Percentiles rank a stretch among this genome's conserved stretches.
phyloP scores from a whole-genome alignment of 2,113 vertebrate genomes.

The Pelmatolapia mariae region DNA sequence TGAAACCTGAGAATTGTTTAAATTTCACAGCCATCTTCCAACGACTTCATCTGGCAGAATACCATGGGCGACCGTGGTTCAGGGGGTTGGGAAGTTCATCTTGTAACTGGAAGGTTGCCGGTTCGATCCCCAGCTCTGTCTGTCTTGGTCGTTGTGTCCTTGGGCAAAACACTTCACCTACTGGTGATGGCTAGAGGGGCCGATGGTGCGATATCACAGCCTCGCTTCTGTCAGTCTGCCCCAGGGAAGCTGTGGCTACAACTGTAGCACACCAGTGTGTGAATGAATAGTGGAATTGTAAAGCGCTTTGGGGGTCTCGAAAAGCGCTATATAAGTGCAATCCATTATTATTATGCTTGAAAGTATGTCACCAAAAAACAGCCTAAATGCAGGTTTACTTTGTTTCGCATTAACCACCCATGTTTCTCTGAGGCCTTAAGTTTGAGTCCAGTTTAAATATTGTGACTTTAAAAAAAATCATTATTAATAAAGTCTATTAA shows the following conservation, averaged over 20 bases:
- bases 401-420: not conserved
- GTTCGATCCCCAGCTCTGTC: not conserved
- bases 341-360: not conserved
- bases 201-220: accelerated
- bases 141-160: not conserved
- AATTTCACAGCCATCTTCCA: not conserved
- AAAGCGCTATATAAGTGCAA: accelerated
- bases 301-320: accelerated
- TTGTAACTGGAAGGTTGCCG: not conserved
- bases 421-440: not conserved
- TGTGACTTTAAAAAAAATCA: accelerated
- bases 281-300: accelerated
- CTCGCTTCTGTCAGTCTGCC: not conserved
- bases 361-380: not conserved
- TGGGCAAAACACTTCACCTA: not conserved
- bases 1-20: not conserved
- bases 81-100: not conserved
- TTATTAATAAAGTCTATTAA: not conserved
- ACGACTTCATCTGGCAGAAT: accelerated
- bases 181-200: not conserved
- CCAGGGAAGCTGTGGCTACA: not conserved
- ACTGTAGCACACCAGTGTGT: accelerated
- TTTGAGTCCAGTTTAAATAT: not conserved
- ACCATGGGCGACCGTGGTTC: accelerated
- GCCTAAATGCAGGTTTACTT: not conserved